phyloP scores from a whole-genome alignment of 1,140 invertebrate species.

The Drosophila pandora region DNA sequence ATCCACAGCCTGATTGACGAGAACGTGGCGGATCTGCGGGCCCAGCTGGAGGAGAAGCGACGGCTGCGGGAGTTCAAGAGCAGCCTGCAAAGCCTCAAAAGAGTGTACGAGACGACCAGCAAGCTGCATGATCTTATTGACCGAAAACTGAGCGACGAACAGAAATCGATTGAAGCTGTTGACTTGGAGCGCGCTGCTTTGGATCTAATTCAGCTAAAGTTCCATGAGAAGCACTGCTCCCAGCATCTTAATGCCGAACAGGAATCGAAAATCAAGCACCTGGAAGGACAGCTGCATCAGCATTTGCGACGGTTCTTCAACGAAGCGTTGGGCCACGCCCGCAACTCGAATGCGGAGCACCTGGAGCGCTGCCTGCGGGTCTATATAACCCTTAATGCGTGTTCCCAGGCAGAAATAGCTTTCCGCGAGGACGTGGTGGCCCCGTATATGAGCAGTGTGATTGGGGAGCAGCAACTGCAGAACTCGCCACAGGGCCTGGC shows the following conservation, averaged over 20 bases:
- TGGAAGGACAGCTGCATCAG: conserved; percentile 85
- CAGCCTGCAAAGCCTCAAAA: conserved; percentile 71
- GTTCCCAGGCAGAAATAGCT: conserved; percentile 88
- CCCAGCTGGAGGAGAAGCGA: conserved; percentile 67
- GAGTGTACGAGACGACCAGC: conserved; percentile 60
- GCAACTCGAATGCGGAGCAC: conserved; percentile 83
- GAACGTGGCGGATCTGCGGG: conserved; percentile 59
- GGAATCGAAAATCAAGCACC: conserved; percentile 84
- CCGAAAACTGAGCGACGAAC: conserved; percentile 52
- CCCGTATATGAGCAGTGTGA: conserved; percentile 89
- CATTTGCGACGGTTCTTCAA: conserved; percentile 87
- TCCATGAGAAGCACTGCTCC: conserved; percentile 71
- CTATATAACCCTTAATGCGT: conserved; percentile 88
- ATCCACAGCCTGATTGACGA: conserved; percentile 77
- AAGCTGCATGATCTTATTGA: conserved; percentile 67
- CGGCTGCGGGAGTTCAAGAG: conserved; percentile 59
- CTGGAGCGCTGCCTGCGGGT: conserved; percentile 87
- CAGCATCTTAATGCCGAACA: conserved; percentile 84
- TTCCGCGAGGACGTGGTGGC: conserved; percentile 89
- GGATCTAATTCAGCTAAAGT: conserved; percentile 72
- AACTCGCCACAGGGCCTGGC: conserved; percentile 89
- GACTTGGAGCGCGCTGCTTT: conserved; percentile 78
- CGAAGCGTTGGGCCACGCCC: conserved; percentile 84
- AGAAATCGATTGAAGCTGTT: conserved; percentile 77
- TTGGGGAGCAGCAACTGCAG: conserved; percentile 90